Evolutionary conservation across 1,140 invertebrate genomes (phyloP).

Genomic region (Hestina assimilis): DNA sequence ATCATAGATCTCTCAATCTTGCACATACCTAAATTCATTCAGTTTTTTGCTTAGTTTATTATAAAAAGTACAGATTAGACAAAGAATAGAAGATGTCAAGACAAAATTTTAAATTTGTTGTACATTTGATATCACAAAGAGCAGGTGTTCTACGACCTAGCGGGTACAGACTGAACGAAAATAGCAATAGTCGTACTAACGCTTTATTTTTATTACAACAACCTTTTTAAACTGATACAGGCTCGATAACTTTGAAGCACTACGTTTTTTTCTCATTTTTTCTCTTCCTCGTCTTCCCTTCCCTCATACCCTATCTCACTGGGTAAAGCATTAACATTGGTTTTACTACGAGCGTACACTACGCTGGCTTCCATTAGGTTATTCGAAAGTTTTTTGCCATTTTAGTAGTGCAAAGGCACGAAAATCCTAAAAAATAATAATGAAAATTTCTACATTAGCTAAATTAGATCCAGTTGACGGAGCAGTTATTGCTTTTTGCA

Average conservation of each 20-base stretch:
- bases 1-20: too few relatives aligned
- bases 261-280: neutral
- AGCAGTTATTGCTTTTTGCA: slow-evolving; percentile 33
- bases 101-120: neutral
- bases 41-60: too few relatives aligned
- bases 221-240: slow-evolving; percentile 25
- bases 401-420: neutral
- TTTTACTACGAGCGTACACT: too few relatives aligned
- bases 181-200: slow-evolving; percentile 25
- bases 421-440: neutral
- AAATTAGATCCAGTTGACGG: slow-evolving; percentile 16
- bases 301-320: too few relatives aligned
- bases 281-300: too few relatives aligned
- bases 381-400: too few relatives aligned
- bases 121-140: neutral
- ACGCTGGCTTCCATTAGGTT: too few relatives aligned
- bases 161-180: slow-evolving; percentile 1
- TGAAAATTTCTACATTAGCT: slow-evolving; percentile 13
- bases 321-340: too few relatives aligned
- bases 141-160: slow-evolving; percentile 22
- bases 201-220: slow-evolving; percentile 30
- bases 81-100: too few relatives aligned
- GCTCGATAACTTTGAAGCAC: slow-evolving; percentile 2
- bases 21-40: too few relatives aligned
- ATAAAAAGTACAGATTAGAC: too few relatives aligned